A percentile compares a stretch with the other conserved stretches of the same genome.
These are phyloP conservation scores for Macrobrachium rosenbergii DNA, from an alignment of 1,140 invertebrate genomes.

Conservation along the genomic window DNA sequence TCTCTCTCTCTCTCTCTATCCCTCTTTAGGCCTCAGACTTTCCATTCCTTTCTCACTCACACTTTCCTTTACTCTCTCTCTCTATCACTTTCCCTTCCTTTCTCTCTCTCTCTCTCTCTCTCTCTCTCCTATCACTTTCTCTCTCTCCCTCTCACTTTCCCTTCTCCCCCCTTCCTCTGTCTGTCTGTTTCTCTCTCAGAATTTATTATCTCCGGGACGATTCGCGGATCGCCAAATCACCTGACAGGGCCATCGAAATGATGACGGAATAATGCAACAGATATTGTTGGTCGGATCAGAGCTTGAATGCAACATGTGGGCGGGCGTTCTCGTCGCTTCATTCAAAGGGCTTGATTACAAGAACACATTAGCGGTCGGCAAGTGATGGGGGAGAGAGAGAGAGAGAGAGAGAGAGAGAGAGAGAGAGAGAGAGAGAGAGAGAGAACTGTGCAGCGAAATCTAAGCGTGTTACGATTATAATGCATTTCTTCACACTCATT, in stretches of 20 bases:
- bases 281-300: background rate
- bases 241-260: too few relatives aligned
- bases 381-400: slow-evolving; percentile 30
- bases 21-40: background rate
- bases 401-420: slow-evolving; percentile 37
- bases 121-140: background rate
- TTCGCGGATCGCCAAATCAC: background rate
- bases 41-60: background rate
- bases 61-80: background rate
- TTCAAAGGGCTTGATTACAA: background rate
- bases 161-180: background rate
- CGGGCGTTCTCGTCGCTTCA: background rate
- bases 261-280: too few relatives aligned
- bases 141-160: background rate
- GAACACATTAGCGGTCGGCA: background rate
- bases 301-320: background rate
- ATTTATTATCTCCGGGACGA: background rate
- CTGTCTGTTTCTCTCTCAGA: background rate
- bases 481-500: too few relatives aligned
- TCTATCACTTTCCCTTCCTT: background rate
- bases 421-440: slow-evolving; percentile 35
- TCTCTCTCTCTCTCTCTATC: too few relatives aligned
- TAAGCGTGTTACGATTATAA: too few relatives aligned
- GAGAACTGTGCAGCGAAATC: too few relatives aligned
- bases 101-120: background rate